Conservation (phyloP, 1,140 invertebrate genomes). For the Diachasmimorpha longicaudata region DNA sequence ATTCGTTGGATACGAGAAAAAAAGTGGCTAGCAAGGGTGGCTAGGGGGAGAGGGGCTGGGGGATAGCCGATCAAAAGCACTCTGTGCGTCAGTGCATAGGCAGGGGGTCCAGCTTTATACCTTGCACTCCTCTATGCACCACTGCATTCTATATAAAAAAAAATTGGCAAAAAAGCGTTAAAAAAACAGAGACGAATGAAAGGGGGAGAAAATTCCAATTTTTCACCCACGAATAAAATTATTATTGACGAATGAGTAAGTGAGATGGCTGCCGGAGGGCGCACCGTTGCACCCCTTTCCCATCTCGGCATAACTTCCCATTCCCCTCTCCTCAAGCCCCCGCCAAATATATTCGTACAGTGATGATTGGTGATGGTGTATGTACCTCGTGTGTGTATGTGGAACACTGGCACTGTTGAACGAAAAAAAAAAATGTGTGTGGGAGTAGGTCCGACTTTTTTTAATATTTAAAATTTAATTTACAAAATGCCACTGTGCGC, state of each 20-base stretch:
- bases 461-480: constrained; percentile 62
- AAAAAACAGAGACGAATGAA: constrained; percentile 13
- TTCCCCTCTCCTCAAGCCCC: neutral
- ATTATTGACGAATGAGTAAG: constrained; percentile 60
- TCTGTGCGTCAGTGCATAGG: constrained; percentile 8
- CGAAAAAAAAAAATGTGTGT: neutral
- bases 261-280: constrained; percentile 43
- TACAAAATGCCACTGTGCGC: constrained; percentile 53
- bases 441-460: constrained; percentile 41
- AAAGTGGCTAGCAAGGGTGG: constrained; percentile 6
- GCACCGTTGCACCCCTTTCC: constrained; percentile 18
- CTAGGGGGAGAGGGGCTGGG: too few relatives aligned
- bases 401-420: neutral
- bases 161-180: constrained; percentile 1
- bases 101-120: neutral
- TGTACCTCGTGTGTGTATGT: neutral
- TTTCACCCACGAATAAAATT: constrained; percentile 58
- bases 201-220: constrained; percentile 43
- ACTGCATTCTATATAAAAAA: constrained; percentile 9
- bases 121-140: constrained; percentile 4
- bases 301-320: neutral
- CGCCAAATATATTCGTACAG: neutral
- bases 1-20: constrained; percentile 19
- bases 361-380: constrained; percentile 3
- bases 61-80: constrained; percentile 29